Conservation (phyloP, 2,113 vertebrate species). For the Semnopithecus entellus region DNA sequence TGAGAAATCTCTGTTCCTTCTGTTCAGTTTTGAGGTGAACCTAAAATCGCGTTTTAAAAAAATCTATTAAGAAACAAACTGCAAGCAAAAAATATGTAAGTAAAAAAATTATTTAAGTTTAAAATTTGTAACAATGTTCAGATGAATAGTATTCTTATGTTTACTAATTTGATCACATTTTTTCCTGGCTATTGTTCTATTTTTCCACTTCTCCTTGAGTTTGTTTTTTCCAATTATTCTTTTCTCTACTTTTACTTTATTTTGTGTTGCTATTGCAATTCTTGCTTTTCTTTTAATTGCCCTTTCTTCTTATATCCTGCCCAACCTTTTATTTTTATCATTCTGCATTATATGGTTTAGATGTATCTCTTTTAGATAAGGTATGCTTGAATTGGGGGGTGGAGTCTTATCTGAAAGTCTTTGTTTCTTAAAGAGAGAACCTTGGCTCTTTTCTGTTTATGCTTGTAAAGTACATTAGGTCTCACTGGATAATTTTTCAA, state of each 20-base stretch:
- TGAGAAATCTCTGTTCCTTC: background rate
- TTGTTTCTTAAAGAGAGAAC: background rate
- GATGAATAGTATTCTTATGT: background rate
- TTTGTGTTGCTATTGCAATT: background rate
- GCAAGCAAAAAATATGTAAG: background rate
- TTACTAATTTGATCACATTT: background rate
- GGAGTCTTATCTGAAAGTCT: background rate
- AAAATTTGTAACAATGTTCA: background rate
- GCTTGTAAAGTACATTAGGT: background rate
- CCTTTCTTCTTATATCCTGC: background rate
- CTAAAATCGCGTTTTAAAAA: background rate
- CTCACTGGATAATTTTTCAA: background rate
- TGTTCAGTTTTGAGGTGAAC: background rate
- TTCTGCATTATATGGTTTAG: background rate
- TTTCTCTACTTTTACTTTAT: background rate
- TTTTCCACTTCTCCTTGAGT: background rate
- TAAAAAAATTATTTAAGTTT: background rate
- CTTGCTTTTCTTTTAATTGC: background rate
- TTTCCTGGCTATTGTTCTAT: background rate
- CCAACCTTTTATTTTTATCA: background rate
- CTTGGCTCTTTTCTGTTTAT: background rate
- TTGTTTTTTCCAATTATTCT: background rate
- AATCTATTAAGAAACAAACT: background rate
- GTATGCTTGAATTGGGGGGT: background rate
- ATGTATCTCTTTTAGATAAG: background rate